Evolutionary conservation across 2,888 invertebrate genomes (phyloP).

Genomic region (Oxystoma pomonae): DNA sequence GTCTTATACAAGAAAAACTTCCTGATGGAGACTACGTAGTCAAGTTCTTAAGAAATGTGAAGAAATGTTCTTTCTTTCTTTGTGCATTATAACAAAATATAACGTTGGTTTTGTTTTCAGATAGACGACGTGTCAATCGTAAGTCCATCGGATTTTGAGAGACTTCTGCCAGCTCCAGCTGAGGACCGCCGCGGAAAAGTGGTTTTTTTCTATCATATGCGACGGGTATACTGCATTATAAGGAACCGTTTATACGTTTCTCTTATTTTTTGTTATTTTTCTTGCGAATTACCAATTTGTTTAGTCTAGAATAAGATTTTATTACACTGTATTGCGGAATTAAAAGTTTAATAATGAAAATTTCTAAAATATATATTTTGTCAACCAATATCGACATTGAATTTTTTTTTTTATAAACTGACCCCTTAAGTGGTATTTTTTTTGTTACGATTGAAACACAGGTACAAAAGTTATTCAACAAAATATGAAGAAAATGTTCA

Average conservation of each 20-base stretch:
- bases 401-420: too few relatives aligned
- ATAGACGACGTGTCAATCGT: neutral
- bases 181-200: conserved; percentile 1
- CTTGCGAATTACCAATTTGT: neutral
- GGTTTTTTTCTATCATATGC: neutral
- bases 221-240: neutral
- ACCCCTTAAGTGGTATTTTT: too few relatives aligned
- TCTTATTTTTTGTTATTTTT: neutral
- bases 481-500: too few relatives aligned
- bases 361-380: too few relatives aligned
- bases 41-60: too few relatives aligned
- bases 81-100: neutral
- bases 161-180: conserved; percentile 6
- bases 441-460: too few relatives aligned
- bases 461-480: too few relatives aligned
- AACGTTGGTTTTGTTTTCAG: neutral
- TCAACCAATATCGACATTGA: neutral
- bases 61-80: too few relatives aligned
- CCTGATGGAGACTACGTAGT: too few relatives aligned
- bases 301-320: neutral
- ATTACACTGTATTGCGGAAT: neutral
- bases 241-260: too few relatives aligned
- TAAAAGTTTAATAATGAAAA: too few relatives aligned
- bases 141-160: neutral
- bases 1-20: too few relatives aligned